These are phyloP conservation scores for Cariama cristata DNA, from an alignment of 2,113 vertebrate genomes.

Conservation along the genomic window DNA sequence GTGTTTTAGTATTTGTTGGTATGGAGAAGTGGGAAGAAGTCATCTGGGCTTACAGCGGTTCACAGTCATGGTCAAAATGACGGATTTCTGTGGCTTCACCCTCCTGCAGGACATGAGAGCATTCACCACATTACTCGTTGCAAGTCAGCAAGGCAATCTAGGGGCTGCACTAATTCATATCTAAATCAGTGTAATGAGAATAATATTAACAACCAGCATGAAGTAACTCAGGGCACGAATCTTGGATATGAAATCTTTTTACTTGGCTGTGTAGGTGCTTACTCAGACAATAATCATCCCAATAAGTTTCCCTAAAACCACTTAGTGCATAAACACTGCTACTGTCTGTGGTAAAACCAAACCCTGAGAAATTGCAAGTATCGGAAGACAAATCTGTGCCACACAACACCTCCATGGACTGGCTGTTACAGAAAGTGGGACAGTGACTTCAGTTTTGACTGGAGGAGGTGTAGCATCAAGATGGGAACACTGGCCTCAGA, in stretches of 20 bases:
- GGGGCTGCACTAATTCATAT: background rate
- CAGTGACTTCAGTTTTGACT: background rate
- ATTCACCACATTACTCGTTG: background rate
- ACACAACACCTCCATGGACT: accelerated
- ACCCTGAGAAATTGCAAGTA: background rate
- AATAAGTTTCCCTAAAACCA: background rate
- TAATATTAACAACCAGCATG: background rate
- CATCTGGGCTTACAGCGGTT: background rate
- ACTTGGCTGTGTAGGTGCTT: background rate
- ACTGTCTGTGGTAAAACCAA: background rate
- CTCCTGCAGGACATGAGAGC: background rate
- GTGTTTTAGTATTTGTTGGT: background rate
- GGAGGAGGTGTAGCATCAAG: background rate
- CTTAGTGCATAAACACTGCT: background rate
- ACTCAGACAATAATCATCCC: background rate
- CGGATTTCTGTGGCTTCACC: background rate
- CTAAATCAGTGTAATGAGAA: background rate
- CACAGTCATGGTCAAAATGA: background rate
- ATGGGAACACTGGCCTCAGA: background rate
- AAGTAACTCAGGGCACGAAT: background rate
- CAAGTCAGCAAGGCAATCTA: background rate
- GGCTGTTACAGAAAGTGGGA: background rate
- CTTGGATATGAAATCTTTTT: background rate
- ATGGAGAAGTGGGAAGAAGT: background rate
- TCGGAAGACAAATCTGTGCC: background rate